phyloP scores from a whole-genome alignment of 1,140 invertebrate genomes.

The Magallana ariakensis region DNA sequence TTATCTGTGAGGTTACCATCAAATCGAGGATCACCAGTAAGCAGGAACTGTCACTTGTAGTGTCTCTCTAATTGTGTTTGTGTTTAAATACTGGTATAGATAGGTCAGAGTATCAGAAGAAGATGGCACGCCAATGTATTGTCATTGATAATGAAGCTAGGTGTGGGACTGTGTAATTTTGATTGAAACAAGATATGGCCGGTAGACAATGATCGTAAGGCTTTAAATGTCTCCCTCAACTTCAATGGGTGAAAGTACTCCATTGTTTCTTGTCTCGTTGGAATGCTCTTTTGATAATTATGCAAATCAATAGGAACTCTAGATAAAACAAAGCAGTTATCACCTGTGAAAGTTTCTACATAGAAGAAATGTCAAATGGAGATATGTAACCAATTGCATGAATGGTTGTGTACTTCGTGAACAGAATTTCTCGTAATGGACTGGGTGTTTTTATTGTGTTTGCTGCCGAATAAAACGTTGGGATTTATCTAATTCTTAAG shows the following conservation, averaged over 20 bases:
- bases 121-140: too few relatives aligned
- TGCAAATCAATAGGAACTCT: slow-evolving; percentile 13
- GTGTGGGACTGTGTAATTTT: neutral
- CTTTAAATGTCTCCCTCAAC: neutral
- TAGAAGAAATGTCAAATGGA: neutral
- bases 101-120: too few relatives aligned
- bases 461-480: too few relatives aligned
- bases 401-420: neutral
- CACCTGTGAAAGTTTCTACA: neutral
- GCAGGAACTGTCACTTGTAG: too few relatives aligned
- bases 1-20: too few relatives aligned
- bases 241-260: slow-evolving; percentile 16
- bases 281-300: slow-evolving; percentile 15
- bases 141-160: neutral
- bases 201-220: neutral
- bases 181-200: neutral
- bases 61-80: too few relatives aligned
- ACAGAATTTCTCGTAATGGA: neutral
- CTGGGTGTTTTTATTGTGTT: neutral
- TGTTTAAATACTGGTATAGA: too few relatives aligned
- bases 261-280: slow-evolving; percentile 1
- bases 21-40: too few relatives aligned
- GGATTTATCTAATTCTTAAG: too few relatives aligned
- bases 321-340: slow-evolving; percentile 5
- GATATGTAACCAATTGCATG: neutral